phyloP scores from a whole-genome alignment of 1,140 invertebrate genomes.

The Agraylea sexmaculata region DNA sequence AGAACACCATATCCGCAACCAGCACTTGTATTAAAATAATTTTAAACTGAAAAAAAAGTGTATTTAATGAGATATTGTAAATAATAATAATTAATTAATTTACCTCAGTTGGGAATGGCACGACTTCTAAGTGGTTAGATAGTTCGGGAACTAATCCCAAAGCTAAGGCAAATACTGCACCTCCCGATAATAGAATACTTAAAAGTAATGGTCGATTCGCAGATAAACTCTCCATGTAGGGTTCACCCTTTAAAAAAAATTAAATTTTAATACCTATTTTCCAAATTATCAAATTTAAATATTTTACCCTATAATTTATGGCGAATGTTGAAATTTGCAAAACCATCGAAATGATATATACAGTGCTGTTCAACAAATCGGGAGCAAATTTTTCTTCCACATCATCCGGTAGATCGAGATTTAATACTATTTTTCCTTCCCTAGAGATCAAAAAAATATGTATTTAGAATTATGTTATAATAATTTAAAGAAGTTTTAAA shows the following conservation, averaged over 20 bases:
- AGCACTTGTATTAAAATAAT: slow-evolving; percentile 66
- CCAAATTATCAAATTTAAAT: too few species aligned
- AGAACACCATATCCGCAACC: slow-evolving; percentile 68
- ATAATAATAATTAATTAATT: too few species aligned
- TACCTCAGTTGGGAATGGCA: slow-evolving; percentile 76
- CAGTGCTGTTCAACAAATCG: slow-evolving; percentile 91
- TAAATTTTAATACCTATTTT: background rate
- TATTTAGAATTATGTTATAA: slow-evolving; percentile 11
- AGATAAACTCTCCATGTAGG: slow-evolving; percentile 93
- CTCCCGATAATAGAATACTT: slow-evolving; percentile 66
- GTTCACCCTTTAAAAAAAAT: slow-evolving; percentile 63
- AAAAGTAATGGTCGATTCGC: slow-evolving; percentile 90
- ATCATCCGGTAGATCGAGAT: slow-evolving; percentile 51
- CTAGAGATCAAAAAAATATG: slow-evolving; percentile 26
- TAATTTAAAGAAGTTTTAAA: slow-evolving; percentile 4
- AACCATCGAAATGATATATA: slow-evolving; percentile 96
- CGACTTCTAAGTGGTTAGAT: slow-evolving; percentile 75
- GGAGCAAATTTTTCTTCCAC: slow-evolving; percentile 84
- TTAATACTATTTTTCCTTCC: slow-evolving; percentile 43
- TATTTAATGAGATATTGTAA: too few species aligned
- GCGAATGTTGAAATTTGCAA: slow-evolving; percentile 97
- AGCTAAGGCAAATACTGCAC: slow-evolving; percentile 62
- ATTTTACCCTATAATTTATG: slow-evolving; percentile 91
- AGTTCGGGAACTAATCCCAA: slow-evolving; percentile 67
- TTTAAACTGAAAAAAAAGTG: slow-evolving; percentile 72